Percentiles rank a stretch among this genome's conserved stretches.
These are phyloP conservation scores for Ridgeia piscesae DNA, from an alignment of 1,140 invertebrate genomes.

Conservation along the genomic window DNA sequence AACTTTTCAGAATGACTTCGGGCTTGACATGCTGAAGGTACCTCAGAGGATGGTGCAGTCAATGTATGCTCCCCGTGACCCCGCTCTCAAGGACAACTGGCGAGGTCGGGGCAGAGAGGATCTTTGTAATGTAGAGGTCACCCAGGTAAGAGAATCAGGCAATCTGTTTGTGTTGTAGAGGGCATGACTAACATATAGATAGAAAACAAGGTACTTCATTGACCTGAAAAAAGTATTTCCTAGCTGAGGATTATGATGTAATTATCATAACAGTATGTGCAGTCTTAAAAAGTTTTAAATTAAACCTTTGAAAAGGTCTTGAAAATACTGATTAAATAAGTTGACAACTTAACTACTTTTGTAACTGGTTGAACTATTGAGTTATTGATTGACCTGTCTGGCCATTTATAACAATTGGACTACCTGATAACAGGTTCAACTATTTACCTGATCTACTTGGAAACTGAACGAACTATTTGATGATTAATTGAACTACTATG, in stretches of 20 bases:
- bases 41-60: slow-evolving; percentile 34
- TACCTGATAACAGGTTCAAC: background rate
- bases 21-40: slow-evolving; percentile 37
- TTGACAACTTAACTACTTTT: too few relatives aligned
- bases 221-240: too few relatives aligned
- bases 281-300: too few relatives aligned
- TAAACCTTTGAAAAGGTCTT: too few relatives aligned
- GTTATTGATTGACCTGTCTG: too few relatives aligned
- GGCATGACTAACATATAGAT: too few relatives aligned
- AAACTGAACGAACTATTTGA: background rate
- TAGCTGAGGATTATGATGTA: too few relatives aligned
- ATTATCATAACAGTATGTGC: too few relatives aligned
- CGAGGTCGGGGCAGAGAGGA: slow-evolving; percentile 38
- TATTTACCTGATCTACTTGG: background rate
- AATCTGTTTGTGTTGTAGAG: background rate
- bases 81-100: slow-evolving; percentile 43
- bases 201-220: too few relatives aligned
- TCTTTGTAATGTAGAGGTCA: slow-evolving; percentile 26
- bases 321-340: too few relatives aligned
- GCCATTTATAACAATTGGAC: background rate
- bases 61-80: slow-evolving; percentile 40
- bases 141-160: slow-evolving; percentile 19
- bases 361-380: too few relatives aligned
- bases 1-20: slow-evolving; percentile 41
- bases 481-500: background rate